Percentiles rank a stretch among this genome's conserved stretches.
phyloP scores from a whole-genome alignment of 1,140 invertebrate species.

The Copidosoma floridanum region DNA sequence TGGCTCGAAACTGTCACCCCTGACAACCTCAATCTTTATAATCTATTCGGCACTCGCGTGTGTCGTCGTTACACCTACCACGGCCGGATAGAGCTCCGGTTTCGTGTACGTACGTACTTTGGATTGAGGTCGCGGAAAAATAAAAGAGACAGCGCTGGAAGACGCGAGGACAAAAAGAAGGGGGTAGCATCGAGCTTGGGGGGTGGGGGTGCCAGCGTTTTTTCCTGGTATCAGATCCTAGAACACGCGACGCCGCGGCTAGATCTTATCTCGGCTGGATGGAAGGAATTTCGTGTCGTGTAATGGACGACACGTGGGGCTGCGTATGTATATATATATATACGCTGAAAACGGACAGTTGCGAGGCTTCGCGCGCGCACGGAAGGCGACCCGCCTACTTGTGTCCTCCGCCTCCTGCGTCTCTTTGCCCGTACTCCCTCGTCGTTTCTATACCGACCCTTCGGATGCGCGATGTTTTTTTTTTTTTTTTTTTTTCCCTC shows the following conservation, averaged over 20 bases:
- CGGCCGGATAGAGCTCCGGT: too few relatives aligned
- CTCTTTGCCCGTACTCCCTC: too few relatives aligned
- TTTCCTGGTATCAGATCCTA: constrained; percentile 56
- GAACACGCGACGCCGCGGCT: constrained; percentile 49
- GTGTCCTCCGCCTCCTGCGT: too few relatives aligned
- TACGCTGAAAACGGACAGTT: constrained; percentile 9
- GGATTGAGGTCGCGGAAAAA: constrained; percentile 45
- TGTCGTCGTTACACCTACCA: too few relatives aligned
- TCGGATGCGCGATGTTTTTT: too few relatives aligned
- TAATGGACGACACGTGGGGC: constrained; percentile 44
- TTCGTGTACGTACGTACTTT: background rate
- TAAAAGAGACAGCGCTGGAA: constrained; percentile 31
- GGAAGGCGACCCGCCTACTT: too few relatives aligned
- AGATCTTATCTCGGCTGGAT: constrained; percentile 50
- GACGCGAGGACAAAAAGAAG: constrained; percentile 32
- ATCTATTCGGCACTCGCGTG: too few relatives aligned
- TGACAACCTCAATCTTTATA: too few relatives aligned
- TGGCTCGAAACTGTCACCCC: too few relatives aligned
- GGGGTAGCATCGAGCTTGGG: constrained; percentile 33
- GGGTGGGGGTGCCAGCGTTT: too few relatives aligned
- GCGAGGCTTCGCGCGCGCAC: constrained; percentile 30
- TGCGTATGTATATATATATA: constrained; percentile 32
- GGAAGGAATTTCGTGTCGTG: constrained; percentile 55
- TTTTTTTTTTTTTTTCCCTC: background rate
- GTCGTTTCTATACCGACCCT: too few relatives aligned